Conservation (phyloP, 1,140 invertebrate genomes). For the Dermatophagoides farinae region DNA sequence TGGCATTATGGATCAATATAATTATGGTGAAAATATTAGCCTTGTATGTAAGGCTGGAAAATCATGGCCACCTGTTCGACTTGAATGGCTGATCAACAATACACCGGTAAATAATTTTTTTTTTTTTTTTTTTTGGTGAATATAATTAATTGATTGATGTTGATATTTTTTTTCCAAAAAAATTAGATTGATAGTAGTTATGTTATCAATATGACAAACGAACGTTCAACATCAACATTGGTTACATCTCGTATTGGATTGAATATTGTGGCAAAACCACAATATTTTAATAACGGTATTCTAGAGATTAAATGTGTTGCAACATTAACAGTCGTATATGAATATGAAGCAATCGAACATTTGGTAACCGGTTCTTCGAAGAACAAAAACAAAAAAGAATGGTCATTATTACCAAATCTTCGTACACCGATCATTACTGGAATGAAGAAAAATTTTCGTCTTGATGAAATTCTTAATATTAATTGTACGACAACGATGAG, state of each 20-base stretch:
- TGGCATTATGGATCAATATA: constrained; percentile 15
- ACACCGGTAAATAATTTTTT: constrained; percentile 14
- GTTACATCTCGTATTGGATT: neutral
- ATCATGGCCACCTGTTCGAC: constrained; percentile 16
- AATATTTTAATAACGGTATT: constrained; percentile 3
- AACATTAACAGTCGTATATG: neutral
- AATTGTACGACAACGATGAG: constrained; percentile 38
- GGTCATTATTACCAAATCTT: constrained; percentile 21
- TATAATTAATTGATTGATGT: neutral
- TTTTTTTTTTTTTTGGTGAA: neutral
- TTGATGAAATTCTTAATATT: constrained; percentile 52
- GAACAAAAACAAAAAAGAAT: constrained; percentile 2
- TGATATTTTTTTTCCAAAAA: neutral
- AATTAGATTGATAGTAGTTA: neutral
- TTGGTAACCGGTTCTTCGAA: neutral
- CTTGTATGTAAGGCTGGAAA: constrained; percentile 18
- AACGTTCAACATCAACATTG: neutral
- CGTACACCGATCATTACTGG: constrained; percentile 55
- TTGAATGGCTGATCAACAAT: constrained; percentile 19
- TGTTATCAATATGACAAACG: neutral
- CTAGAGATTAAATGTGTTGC: constrained; percentile 10
- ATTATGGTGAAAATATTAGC: constrained; percentile 18
- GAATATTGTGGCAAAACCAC: neutral
- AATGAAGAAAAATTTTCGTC: constrained; percentile 49
- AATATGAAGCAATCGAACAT: constrained; percentile 5